Evolutionary conservation across 1,140 invertebrate genomes (phyloP), one percentile per base, ranked within the genome.

Genomic region (Trialeurodes vaporariorum): DNA sequence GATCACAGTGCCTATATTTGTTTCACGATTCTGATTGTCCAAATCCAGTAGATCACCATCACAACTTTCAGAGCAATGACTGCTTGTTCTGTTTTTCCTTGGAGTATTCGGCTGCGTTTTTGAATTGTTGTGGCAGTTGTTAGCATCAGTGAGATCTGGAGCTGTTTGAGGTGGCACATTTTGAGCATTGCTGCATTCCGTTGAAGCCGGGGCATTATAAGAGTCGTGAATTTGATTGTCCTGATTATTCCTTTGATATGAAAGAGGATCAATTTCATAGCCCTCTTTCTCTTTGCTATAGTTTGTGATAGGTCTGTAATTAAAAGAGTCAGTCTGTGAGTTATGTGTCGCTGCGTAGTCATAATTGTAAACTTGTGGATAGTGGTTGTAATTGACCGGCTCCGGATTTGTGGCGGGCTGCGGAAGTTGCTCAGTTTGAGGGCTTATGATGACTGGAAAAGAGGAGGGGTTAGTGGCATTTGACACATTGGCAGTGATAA

Each of bases 401-500:
- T 49, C 34, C 5, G 34, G 34, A 49, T 49, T 49, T 9, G 5
- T 17, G 5, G 34, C 5, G 5, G 17, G 5, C 17, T 49, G 34
- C 5, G 34, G 34, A 5, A 49, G 17, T 17, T 49, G 34, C 34
- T 49, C 5, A 49, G 34, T 9, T 9, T 5, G 34, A 49, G 34
- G 34, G 34, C 34, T 49, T 5, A 49, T 17, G 17, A 49, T 49
- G 5, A 49, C 34, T 9, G 34, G 34, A 49, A 49, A 9, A 5
- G 34, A 9, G 17, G 34, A 9, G 5, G 34, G 17, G 17, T 49
- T 49, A 13, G 2, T 13, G 27, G 9, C 25, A 64, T 64, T 64
- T 64, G 27, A 11, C 26, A 34, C 63, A 27, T 34, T 64, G 13
- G 22, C 63, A 25, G 27, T 64, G 34, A 64, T 34, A 11, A 22